Percentiles rank a stretch among this genome's conserved stretches.
Conservation (phyloP, 1,140 invertebrate genomes). For the Heliconius nattereri region DNA sequence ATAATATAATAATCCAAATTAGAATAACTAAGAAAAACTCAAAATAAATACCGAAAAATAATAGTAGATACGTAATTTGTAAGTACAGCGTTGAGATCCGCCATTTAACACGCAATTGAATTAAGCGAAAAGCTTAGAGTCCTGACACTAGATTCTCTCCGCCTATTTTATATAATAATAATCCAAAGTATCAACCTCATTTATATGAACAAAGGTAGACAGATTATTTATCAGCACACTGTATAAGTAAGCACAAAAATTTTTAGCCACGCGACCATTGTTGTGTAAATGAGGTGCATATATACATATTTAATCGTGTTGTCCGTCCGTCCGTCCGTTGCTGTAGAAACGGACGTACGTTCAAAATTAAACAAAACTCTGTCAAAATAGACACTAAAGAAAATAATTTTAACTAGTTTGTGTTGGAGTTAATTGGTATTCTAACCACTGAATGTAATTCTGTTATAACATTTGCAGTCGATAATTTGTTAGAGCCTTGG, state of each 20-base stretch:
- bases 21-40: no score
- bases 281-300: constrained; percentile 38
- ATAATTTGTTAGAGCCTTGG: constrained; percentile 47
- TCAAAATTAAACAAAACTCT: neutral
- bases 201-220: constrained; percentile 21
- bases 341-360: constrained; percentile 22
- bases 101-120: no score
- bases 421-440: constrained; percentile 6
- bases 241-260: constrained; percentile 26
- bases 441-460: constrained; percentile 24
- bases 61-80: neutral
- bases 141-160: no score
- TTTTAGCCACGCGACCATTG: constrained; percentile 35
- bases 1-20: neutral
- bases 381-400: neutral
- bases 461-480: constrained; percentile 40
- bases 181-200: constrained; percentile 16
- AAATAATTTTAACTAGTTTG: neutral
- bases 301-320: constrained; percentile 36
- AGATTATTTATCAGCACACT: constrained; percentile 19
- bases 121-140: no score
- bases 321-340: constrained; percentile 39
- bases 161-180: neutral
- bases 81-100: no score
- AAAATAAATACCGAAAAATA: neutral